Conservation (phyloP, 2,797 vertebrate species). For the Sitta carolinensis region DNA sequence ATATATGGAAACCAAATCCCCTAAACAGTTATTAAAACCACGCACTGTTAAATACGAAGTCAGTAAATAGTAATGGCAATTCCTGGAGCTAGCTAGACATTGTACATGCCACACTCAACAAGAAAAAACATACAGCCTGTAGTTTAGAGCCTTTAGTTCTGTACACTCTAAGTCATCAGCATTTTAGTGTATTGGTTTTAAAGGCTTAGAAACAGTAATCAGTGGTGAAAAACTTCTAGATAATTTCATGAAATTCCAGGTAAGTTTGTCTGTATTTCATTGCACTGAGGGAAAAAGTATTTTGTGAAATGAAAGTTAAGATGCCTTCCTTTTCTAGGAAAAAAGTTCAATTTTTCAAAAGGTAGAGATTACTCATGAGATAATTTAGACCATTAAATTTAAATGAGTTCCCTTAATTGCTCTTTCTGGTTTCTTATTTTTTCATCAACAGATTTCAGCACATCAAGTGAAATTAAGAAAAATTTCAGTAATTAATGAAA, state of each 20-base stretch:
- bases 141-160: constrained; percentile 15
- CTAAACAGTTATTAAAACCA: constrained; percentile 5
- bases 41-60: neutral
- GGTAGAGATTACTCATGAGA: neutral
- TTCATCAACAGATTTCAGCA: neutral
- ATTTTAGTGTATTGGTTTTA: constrained; percentile 24
- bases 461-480: neutral
- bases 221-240: neutral
- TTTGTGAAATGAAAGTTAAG: neutral
- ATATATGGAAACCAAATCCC: constrained; percentile 4
- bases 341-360: neutral
- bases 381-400: neutral
- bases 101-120: neutral
- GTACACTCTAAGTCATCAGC: neutral
- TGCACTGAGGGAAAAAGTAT: neutral
- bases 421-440: neutral
- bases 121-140: neutral
- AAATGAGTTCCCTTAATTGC: neutral
- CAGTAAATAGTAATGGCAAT: neutral
- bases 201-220: neutral
- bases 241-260: constrained; percentile 12
- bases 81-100: neutral
- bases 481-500: neutral
- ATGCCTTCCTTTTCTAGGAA: neutral
- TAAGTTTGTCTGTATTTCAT: neutral